Evolutionary conservation across 2,113 vertebrate genomes (phyloP), one percentile per base, ranked within the genome.

Genomic region (Phylloscopus whistleri): DNA sequence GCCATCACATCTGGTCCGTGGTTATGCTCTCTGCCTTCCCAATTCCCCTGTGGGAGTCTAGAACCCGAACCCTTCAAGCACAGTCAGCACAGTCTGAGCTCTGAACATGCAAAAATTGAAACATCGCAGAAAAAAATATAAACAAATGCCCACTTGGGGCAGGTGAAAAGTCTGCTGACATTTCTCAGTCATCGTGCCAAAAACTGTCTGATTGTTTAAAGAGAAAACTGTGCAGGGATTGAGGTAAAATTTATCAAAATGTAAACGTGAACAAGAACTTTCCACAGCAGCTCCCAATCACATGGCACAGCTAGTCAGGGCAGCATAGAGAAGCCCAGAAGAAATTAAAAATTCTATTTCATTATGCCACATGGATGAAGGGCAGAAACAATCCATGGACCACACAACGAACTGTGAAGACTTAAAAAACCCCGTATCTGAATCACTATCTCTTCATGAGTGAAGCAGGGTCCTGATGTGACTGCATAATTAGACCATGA

Each of bases 301-400:
- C 24, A 33, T 1, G 8, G 83, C 44, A 93, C 12, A 1, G 0
- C 30, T 52, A 89, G 59, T 70, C 52, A 70, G 41, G 60, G 52
- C 58, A 60, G 37, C 74, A 58, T 3, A 2, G 60, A 90, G 69
- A 76, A 78, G 44, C 52, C 19, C 56, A 59, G 35, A 75, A 44
- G 66, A 94, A 84, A 94, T 89, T 3, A 68, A 93, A 78, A 84
- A 72, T 69, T 80, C 60, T 78, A 4, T 75, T 90, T 87, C 76
- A n/a, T 74, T 78, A 55, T 3, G 19, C 18, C 24, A 84, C 2
- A 1, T n/a, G 30, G 52, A 80, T 16, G 10, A 51, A 19, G 30
- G 33, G 22, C n/a, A 93, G 39, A 81, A 86, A 84, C 39, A 80
- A 63, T 8, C 67, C 4, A 41, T 0, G 13, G 55, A 70, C 37